Conservation (phyloP, 2,113 vertebrate genomes). For the Chloropsis cyanopogon region DNA sequence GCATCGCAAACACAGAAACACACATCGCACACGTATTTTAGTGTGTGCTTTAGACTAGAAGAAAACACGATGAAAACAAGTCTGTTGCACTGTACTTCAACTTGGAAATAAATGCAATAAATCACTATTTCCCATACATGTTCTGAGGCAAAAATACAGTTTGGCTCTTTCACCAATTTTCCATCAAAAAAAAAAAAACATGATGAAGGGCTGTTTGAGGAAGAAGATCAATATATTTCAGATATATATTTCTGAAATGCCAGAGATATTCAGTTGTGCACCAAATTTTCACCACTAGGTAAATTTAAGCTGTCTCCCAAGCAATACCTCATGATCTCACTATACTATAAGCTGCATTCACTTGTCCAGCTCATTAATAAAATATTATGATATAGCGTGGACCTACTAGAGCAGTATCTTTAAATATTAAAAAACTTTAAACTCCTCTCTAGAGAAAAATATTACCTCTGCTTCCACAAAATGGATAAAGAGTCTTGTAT, state of each 20-base stretch:
- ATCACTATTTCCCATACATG: background rate
- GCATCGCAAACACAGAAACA: accelerated
- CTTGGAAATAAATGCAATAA: background rate
- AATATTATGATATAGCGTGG: background rate
- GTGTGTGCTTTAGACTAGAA: background rate
- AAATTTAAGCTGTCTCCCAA: background rate
- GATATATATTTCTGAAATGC: background rate
- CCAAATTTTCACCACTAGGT: background rate
- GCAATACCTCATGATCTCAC: background rate
- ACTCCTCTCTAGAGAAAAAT: background rate
- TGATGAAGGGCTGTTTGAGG: background rate
- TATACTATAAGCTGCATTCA: background rate
- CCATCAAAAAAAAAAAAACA: no score
- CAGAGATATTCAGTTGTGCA: background rate
- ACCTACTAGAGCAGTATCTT: background rate
- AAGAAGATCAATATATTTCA: background rate
- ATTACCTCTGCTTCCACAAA: background rate
- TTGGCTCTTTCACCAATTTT: background rate
- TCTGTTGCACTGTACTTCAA: background rate
- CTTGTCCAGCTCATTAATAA: background rate
- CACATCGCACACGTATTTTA: background rate
- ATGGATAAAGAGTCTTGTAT: background rate
- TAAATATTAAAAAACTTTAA: background rate
- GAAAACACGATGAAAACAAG: background rate
- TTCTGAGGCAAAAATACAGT: background rate